These are phyloP conservation scores for Excalfactoria chinensis DNA, from an alignment of 2,113 vertebrate genomes.

Conservation along the genomic window DNA sequence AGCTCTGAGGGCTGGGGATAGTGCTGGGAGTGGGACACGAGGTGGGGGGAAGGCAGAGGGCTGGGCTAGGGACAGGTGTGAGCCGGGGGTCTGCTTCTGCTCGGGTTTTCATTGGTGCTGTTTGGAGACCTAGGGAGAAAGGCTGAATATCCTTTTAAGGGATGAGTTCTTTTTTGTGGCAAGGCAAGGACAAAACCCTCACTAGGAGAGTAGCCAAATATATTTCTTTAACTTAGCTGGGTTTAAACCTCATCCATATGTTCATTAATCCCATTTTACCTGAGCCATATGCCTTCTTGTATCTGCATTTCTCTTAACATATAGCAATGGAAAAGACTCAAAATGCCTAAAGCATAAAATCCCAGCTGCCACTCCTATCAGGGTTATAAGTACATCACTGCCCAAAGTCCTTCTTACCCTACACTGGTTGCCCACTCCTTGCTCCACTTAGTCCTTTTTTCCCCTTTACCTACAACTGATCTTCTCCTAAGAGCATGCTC, in stretches of 20 bases:
- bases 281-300: constrained; percentile 4
- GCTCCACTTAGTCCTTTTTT: not conserved
- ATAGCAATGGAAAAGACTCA: not conserved
- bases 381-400: not conserved
- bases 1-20: not conserved
- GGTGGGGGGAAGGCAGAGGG: not conserved
- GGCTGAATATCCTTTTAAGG: not conserved
- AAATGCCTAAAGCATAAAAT: constrained; percentile 38
- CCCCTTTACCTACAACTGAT: too few relatives aligned
- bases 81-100: not conserved
- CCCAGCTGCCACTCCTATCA: not conserved
- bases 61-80: not conserved
- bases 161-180: not conserved
- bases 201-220: not conserved
- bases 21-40: not conserved
- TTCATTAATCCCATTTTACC: constrained; percentile 43
- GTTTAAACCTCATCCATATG: constrained; percentile 50
- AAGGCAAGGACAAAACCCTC: constrained; percentile 2
- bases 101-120: not conserved
- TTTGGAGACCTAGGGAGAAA: not conserved
- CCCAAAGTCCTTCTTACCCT: not conserved
- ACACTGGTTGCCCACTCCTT: not conserved
- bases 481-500: not conserved
- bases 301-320: constrained; percentile 29
- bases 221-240: constrained; percentile 43